Conservation (phyloP, 1,140 invertebrate genomes). For the Drosophila leontia region DNA sequence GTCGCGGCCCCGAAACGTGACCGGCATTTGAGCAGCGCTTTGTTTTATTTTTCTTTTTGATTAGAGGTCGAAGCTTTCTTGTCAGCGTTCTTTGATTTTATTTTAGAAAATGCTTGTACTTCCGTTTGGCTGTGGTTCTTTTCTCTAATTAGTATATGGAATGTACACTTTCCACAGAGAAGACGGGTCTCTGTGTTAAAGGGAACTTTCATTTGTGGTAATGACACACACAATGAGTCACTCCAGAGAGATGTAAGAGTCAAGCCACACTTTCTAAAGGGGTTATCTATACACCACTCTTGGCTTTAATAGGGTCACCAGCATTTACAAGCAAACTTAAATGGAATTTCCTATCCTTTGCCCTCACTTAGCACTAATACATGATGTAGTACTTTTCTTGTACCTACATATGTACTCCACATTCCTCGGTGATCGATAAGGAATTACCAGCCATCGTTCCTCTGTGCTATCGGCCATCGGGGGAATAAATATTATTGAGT, state of each 20-base stretch:
- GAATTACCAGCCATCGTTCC: constrained; percentile 20
- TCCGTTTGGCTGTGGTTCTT: constrained; percentile 32
- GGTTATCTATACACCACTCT: not conserved
- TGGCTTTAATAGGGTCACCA: too few species aligned
- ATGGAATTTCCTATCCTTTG: not conserved
- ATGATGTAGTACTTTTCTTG: constrained; percentile 2
- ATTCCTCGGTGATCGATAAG: constrained; percentile 39
- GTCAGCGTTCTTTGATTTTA: constrained; percentile 16
- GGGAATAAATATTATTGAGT: constrained; percentile 18
- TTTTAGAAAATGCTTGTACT: constrained; percentile 40
- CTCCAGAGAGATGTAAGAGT: constrained; percentile 10
- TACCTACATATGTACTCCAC: not conserved
- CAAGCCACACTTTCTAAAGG: not conserved
- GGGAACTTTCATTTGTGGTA: constrained; percentile 31
- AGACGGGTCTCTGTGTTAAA: not conserved
- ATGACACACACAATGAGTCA: constrained; percentile 38
- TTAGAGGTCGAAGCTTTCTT: constrained; percentile 38
- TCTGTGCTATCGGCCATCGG: constrained; percentile 27
- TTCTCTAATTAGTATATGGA: constrained; percentile 30
- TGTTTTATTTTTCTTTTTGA: constrained; percentile 19
- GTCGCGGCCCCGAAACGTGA: constrained; percentile 66
- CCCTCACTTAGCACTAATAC: constrained; percentile 12
- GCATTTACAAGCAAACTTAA: too few species aligned
- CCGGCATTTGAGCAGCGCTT: constrained; percentile 41
- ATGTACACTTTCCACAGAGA: constrained; percentile 24